phyloP scores from a whole-genome alignment of 1,140 invertebrate species.

The Drosophila murphyi region DNA sequence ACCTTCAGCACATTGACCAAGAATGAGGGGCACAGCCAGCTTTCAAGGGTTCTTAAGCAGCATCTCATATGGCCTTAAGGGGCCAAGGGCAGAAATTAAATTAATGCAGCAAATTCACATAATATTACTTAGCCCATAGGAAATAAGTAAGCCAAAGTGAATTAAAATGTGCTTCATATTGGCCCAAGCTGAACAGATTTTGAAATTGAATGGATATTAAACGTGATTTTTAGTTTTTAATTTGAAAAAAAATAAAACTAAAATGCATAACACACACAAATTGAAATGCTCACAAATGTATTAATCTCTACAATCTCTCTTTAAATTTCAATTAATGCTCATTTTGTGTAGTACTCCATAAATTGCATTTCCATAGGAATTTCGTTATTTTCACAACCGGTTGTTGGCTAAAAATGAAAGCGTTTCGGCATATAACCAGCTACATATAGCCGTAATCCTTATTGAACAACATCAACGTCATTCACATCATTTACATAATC shows the following conservation, averaged over 20 bases:
- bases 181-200: no score
- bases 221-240: no score
- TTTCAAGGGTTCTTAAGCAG: not conserved
- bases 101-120: no score
- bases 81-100: no score
- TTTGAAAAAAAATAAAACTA: not conserved
- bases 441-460: not conserved
- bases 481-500: constrained; percentile 7
- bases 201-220: no score
- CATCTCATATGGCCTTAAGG: not conserved
- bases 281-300: not conserved
- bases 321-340: not conserved
- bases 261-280: not conserved
- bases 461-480: constrained; percentile 1
- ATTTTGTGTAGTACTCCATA: not conserved
- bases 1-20: constrained; percentile 59
- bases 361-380: not conserved
- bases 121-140: no score
- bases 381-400: not conserved
- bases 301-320: not conserved
- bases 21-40: constrained; percentile 22
- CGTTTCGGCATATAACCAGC: not conserved
- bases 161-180: no score
- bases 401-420: constrained; percentile 2
- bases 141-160: no score